Conservation (phyloP, 2,888 invertebrate genomes). For the Caenorhabditis sp. region DNA sequence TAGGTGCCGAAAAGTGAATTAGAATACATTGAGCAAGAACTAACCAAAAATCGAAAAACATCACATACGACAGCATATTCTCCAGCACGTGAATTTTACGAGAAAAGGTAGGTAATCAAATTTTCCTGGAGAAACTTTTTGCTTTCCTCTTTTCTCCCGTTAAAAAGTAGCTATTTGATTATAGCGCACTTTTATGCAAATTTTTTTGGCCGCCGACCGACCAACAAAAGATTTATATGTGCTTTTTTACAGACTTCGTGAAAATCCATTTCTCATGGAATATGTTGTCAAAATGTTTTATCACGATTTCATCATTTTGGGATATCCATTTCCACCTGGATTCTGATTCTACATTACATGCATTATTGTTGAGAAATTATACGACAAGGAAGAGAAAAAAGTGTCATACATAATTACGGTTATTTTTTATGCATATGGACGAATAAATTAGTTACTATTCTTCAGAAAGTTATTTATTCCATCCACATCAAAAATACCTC, state of each 20-base stretch:
- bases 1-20: slow-evolving; percentile 50
- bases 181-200: neutral
- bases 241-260: slow-evolving; percentile 46
- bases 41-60: slow-evolving; percentile 50
- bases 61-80: slow-evolving; percentile 59
- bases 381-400: too few species aligned
- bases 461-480: neutral
- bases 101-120: slow-evolving; percentile 26
- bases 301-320: slow-evolving; percentile 58
- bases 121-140: slow-evolving; percentile 1
- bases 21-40: slow-evolving; percentile 48
- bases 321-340: slow-evolving; percentile 55
- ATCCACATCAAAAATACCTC: neutral
- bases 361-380: neutral
- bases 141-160: neutral
- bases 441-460: neutral
- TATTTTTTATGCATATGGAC: too few species aligned
- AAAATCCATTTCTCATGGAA: slow-evolving; percentile 65
- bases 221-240: neutral
- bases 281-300: slow-evolving; percentile 66
- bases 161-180: neutral
- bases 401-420: too few species aligned
- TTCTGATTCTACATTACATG: slow-evolving; percentile 13
- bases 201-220: neutral
- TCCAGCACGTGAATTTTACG: slow-evolving; percentile 45